These are phyloP conservation scores for Plebejus melissa DNA, from an alignment of 2,888 invertebrate species.

Conservation along the genomic window DNA sequence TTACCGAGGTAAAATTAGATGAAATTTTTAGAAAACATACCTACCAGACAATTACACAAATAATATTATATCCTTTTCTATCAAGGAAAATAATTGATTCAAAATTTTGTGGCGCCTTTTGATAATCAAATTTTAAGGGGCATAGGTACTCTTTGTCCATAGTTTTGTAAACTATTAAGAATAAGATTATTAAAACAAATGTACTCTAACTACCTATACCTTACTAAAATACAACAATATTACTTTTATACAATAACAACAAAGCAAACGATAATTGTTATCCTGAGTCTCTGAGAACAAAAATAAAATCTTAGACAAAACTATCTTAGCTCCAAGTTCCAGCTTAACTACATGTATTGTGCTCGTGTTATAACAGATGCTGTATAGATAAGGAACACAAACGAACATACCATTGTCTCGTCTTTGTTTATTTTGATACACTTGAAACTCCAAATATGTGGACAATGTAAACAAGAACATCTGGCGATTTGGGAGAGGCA, in stretches of 20 bases:
- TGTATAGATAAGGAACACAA: slow-evolving; percentile 25
- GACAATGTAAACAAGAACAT: slow-evolving; percentile 58
- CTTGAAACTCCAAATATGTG: slow-evolving; percentile 59
- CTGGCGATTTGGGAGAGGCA: slow-evolving; percentile 39
- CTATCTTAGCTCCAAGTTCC: neutral
- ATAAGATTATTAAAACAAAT: too few species aligned
- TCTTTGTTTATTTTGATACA: slow-evolving; percentile 34
- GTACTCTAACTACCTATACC: too few species aligned
- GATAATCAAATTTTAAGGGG: too few species aligned
- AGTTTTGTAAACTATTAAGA: too few species aligned
- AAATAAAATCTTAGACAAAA: neutral
- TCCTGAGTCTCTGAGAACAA: neutral
- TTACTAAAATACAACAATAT: too few species aligned
- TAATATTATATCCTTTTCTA: too few species aligned
- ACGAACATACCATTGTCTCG: slow-evolving; percentile 16
- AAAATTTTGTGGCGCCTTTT: too few species aligned
- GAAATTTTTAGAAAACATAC: too few species aligned
- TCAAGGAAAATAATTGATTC: too few species aligned
- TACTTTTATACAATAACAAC: neutral
- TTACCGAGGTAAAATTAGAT: too few species aligned
- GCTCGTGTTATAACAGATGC: slow-evolving; percentile 24
- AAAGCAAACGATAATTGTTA: neutral
- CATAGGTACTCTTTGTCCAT: too few species aligned
- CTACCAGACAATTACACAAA: too few species aligned
- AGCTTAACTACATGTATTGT: slow-evolving; percentile 5